These are phyloP conservation scores for Slavum lentiscoides DNA, from an alignment of 2,888 invertebrate genomes.

Conservation along the genomic window DNA sequence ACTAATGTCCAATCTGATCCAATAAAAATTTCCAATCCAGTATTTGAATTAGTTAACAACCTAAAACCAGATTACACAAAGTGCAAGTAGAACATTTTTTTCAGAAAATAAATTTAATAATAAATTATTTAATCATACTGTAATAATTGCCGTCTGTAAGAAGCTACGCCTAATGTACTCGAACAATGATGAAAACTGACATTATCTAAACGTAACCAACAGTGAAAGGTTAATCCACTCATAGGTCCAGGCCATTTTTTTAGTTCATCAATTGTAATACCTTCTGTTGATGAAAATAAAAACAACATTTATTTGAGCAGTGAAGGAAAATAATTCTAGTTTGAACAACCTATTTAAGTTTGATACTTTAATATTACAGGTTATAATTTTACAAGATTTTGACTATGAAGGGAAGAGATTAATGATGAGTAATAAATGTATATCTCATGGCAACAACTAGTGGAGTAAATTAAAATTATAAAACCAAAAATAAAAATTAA, in stretches of 20 bases:
- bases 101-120: conserved; percentile 6
- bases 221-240: conserved; percentile 67
- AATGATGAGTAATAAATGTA: too few species aligned
- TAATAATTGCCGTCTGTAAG: conserved; percentile 63
- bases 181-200: conserved; percentile 45
- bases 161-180: conserved; percentile 41
- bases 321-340: too few species aligned
- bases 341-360: too few species aligned
- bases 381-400: too few species aligned
- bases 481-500: too few species aligned
- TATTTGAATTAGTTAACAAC: conserved; percentile 62
- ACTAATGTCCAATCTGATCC: conserved; percentile 64
- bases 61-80: conserved; percentile 58
- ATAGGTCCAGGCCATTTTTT: conserved; percentile 66
- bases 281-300: conserved; percentile 59
- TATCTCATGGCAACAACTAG: too few species aligned
- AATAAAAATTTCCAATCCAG: conserved; percentile 67
- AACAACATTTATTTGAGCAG: not conserved
- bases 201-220: conserved; percentile 64
- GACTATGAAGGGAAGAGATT: too few species aligned
- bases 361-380: too few species aligned
- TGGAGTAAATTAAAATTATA: too few species aligned
- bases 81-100: not conserved
- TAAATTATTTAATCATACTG: conserved; percentile 59
- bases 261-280: conserved; percentile 65